These are phyloP conservation scores for Mus pahari DNA, from an alignment of 2,113 vertebrate species.

Conservation along the genomic window DNA sequence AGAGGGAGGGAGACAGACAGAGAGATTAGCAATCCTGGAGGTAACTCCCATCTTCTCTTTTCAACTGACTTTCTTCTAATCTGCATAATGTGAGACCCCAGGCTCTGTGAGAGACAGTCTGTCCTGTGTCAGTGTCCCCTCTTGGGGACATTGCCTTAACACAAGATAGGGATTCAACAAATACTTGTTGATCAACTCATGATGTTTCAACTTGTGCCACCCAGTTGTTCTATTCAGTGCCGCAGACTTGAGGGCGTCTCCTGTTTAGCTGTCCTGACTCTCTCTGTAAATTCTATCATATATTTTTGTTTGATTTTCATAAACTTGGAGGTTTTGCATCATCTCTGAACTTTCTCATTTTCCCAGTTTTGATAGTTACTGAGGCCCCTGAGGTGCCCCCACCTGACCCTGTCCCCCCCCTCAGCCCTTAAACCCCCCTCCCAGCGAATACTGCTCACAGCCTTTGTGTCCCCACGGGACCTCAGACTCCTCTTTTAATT, in stretches of 20 bases:
- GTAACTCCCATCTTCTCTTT: background rate
- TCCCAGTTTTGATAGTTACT: background rate
- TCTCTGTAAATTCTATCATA: background rate
- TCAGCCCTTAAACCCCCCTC: no score
- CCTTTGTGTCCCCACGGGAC: background rate
- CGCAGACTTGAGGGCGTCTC: background rate
- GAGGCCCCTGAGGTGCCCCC: background rate
- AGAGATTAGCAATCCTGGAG: background rate
- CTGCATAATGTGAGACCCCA: background rate
- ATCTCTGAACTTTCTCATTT: background rate
- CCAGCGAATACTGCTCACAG: background rate
- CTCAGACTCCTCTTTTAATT: background rate
- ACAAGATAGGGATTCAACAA: background rate
- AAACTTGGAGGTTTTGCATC: background rate
- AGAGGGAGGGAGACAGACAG: background rate
- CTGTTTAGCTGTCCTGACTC: background rate
- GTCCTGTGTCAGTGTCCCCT: background rate
- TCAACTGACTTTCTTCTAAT: background rate
- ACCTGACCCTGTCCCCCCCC: no score
- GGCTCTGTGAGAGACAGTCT: background rate
- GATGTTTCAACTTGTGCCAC: slow-evolving; percentile 5
- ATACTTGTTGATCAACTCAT: background rate
- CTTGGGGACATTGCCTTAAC: background rate
- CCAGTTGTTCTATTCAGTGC: background rate
- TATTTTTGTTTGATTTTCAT: background rate